Conservation (phyloP, 1,140 invertebrate species). For the Marisa cornuarietis region DNA sequence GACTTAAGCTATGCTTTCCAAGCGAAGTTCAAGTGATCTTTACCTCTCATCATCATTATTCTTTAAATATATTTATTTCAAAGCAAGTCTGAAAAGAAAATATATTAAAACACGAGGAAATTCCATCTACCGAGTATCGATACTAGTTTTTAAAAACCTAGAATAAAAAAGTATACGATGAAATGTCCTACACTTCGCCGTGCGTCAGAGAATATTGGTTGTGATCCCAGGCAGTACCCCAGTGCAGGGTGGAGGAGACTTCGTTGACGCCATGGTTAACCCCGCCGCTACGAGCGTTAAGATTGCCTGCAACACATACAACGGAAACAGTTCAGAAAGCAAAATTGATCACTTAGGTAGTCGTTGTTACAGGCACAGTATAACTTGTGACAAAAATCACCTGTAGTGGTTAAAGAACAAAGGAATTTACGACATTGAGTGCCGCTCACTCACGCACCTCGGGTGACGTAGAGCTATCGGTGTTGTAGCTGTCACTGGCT, state of each 20-base stretch:
- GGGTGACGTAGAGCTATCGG: neutral
- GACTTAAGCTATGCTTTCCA: no score
- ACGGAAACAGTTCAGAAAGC: neutral
- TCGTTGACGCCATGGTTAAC: conserved; percentile 32
- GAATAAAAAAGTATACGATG: no score
- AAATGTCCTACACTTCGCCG: no score
- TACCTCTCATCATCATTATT: no score
- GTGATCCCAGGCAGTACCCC: conserved; percentile 38
- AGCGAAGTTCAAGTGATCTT: no score
- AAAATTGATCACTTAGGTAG: neutral
- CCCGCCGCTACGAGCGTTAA: conserved; percentile 20
- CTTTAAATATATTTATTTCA: no score
- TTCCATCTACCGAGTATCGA: no score
- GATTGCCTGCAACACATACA: conserved; percentile 27
- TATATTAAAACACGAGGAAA: no score
- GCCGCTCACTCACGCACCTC: neutral
- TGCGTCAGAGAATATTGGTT: conserved; percentile 33
- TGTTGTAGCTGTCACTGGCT: neutral
- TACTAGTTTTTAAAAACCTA: no score
- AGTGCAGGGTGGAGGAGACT: conserved; percentile 43
- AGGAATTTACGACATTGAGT: neutral
- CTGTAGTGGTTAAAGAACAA: neutral
- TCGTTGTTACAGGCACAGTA: no score
- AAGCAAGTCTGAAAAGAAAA: no score
- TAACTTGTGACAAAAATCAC: neutral